phyloP scores from a whole-genome alignment of 2,888 invertebrate genomes.

The Lasioglossum oenotherae region DNA sequence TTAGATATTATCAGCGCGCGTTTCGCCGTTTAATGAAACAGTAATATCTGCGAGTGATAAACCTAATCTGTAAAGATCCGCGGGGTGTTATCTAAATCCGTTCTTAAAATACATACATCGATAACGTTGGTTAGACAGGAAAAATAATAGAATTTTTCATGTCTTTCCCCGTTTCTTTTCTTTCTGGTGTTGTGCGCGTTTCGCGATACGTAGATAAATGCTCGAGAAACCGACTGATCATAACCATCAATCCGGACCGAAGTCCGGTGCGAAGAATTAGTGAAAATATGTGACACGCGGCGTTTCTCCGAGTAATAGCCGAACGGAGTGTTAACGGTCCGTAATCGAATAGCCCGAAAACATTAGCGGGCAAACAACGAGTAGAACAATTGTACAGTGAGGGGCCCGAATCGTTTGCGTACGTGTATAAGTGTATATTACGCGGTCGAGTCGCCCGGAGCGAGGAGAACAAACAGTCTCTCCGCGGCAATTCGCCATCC shows the following conservation, averaged over 20 bases:
- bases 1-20: not conserved
- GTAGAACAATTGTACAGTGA: not conserved
- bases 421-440: not conserved
- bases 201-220: not conserved
- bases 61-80: not conserved
- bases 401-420: not conserved
- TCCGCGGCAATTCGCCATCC: constrained; percentile 39
- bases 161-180: not conserved
- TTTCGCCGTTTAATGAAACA: not conserved
- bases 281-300: no score
- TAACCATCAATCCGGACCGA: no score
- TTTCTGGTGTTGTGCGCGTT: not conserved
- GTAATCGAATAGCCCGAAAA: not conserved
- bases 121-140: not conserved
- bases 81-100: not conserved
- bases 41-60: not conserved
- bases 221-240: not conserved
- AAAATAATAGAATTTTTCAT: not conserved
- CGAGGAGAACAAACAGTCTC: constrained; percentile 17
- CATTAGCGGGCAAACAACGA: not conserved
- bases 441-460: constrained; percentile 21
- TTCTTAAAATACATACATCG: not conserved
- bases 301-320: not conserved
- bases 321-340: not conserved
- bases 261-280: no score